Conservation (phyloP, 2,113 vertebrate species). For the Corvus cornix region DNA sequence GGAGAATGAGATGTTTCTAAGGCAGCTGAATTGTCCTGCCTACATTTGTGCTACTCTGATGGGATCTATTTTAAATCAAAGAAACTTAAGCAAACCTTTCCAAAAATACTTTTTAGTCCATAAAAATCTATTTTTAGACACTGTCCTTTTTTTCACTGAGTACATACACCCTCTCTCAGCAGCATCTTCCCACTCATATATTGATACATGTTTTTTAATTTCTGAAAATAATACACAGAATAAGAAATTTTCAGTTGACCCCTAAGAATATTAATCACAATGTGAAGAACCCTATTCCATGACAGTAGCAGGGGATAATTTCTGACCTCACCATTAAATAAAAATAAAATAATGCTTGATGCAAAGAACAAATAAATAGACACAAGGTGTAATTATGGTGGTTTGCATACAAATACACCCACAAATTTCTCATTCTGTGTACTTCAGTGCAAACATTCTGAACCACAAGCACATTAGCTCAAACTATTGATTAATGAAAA, state of each 20-base stretch:
- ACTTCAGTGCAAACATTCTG: not conserved
- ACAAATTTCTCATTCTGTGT: not conserved
- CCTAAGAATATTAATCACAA: not conserved
- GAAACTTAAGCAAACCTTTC: constrained; percentile 1
- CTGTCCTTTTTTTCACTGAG: not conserved
- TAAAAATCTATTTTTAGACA: constrained; percentile 2
- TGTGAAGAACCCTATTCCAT: not conserved
- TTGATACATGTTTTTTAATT: not conserved
- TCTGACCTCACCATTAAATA: not conserved
- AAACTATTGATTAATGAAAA: not conserved
- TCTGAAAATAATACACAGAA: not conserved
- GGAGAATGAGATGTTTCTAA: not conserved
- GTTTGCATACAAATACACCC: not conserved
- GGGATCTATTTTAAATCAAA: constrained; percentile 19
- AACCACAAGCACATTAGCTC: not conserved
- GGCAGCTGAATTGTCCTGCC: not conserved
- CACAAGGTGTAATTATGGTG: not conserved
- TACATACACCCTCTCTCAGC: not conserved
- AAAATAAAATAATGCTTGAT: not conserved
- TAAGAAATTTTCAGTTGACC: not conserved
- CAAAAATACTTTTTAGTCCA: constrained; percentile 29
- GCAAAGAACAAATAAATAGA: not conserved
- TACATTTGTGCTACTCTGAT: not conserved
- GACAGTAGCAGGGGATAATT: not conserved
- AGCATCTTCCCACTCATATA: not conserved